Evolutionary conservation across 1,140 invertebrate genomes (phyloP).

Genomic region (Drosophila mayri): DNA sequence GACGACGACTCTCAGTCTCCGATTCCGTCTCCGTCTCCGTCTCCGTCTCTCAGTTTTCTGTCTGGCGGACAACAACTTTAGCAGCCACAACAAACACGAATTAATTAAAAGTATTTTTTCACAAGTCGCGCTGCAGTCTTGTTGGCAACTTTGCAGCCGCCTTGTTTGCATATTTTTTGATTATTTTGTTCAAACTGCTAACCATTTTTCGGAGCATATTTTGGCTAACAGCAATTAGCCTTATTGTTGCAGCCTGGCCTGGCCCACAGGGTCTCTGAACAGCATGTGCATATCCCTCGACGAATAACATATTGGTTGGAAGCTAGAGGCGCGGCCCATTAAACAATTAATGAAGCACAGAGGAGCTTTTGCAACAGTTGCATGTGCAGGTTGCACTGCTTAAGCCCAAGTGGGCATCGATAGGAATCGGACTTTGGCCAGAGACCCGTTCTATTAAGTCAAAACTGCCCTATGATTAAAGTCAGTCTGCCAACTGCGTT

Average conservation of each 20-base stretch:
- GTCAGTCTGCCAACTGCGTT: conserved; percentile 54
- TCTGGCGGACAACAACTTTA: conserved; percentile 38
- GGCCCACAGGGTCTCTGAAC: conserved; percentile 1
- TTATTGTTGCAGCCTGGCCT: conserved; percentile 54
- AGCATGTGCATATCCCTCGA: neutral
- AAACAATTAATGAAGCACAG: conserved; percentile 77
- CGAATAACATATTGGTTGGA: neutral
- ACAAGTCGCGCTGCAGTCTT: conserved; percentile 52
- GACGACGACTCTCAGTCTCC: conserved; percentile 5
- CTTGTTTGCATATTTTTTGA: conserved; percentile 78
- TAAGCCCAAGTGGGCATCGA: conserved; percentile 5
- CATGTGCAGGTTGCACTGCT: conserved; percentile 31
- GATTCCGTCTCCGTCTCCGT: neutral
- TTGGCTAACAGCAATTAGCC: conserved; percentile 73
- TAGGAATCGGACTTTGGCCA: conserved; percentile 6
- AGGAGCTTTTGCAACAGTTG: conserved; percentile 41
- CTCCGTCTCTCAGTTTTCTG: conserved; percentile 23
- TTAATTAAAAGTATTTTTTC: conserved; percentile 79
- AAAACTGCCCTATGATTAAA: conserved; percentile 71
- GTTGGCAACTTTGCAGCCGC: conserved; percentile 63
- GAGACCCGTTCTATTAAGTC: conserved; percentile 60
- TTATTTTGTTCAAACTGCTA: conserved; percentile 64
- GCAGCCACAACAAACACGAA: conserved; percentile 56
- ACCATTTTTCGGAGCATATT: conserved; percentile 56
- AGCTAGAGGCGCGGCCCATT: conserved; percentile 69